Percentiles rank a stretch among this genome's conserved stretches.
These are phyloP conservation scores for Dilophus febrilis DNA, from an alignment of 2,888 invertebrate genomes.

Conservation along the genomic window DNA sequence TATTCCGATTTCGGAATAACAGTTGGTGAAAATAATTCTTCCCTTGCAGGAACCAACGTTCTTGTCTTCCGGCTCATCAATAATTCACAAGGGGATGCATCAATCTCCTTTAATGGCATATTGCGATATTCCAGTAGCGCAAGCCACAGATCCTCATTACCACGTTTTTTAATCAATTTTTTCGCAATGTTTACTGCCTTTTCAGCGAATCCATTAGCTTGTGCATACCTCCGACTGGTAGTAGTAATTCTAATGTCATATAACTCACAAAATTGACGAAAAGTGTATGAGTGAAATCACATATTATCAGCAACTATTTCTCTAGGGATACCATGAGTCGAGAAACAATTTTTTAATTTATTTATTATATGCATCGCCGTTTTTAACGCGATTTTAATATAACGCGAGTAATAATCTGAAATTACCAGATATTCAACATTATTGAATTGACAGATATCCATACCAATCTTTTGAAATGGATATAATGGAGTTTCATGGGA, in stretches of 20 bases:
- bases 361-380: not conserved
- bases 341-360: not conserved
- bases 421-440: no score
- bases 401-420: not conserved
- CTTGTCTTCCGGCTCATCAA: slow-evolving; percentile 2
- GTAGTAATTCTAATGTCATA: slow-evolving; percentile 11
- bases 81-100: slow-evolving; percentile 1
- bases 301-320: slow-evolving; percentile 1
- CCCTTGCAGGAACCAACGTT: slow-evolving; percentile 3
- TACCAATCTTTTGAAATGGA: no score
- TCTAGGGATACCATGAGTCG: not conserved
- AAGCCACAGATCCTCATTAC: not conserved
- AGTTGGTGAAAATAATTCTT: not conserved
- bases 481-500: no score
- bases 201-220: slow-evolving; percentile 11
- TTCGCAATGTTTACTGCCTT: slow-evolving; percentile 4
- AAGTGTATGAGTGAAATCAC: slow-evolving; percentile 12
- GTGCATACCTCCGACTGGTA: slow-evolving; percentile 12
- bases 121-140: slow-evolving; percentile 4
- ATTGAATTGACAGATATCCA: no score
- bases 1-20: not conserved
- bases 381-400: not conserved
- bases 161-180: not conserved
- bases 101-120: slow-evolving; percentile 2
- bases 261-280: slow-evolving; percentile 11